Percentiles rank a stretch among this genome's conserved stretches.
Conservation (phyloP, 2,888 invertebrate species). For the Drosophila fulvimacula region DNA sequence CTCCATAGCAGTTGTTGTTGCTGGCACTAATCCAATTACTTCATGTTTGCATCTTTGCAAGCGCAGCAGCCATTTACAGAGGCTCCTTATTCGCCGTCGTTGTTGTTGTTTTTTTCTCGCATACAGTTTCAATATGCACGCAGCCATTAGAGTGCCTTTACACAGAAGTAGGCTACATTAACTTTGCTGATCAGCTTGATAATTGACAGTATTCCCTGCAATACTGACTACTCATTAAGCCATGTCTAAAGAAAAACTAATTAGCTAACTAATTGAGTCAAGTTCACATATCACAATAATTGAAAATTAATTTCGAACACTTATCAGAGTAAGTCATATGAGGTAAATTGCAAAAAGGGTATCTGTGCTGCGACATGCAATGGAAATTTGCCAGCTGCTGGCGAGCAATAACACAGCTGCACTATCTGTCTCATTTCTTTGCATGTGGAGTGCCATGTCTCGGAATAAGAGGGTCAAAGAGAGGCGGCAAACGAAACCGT, state of each 20-base stretch:
- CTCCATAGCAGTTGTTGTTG: background rate
- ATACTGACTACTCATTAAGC: background rate
- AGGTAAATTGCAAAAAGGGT: background rate
- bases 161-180: background rate
- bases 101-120: background rate
- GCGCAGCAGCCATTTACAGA: background rate
- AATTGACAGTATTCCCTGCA: background rate
- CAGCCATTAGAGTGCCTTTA: background rate
- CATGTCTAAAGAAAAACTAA: background rate
- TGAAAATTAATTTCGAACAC: background rate
- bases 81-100: background rate
- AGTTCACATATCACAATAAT: background rate
- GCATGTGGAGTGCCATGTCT: background rate
- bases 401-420: background rate
- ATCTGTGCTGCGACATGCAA: background rate
- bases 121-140: background rate
- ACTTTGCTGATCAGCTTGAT: background rate
- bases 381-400: background rate
- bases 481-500: background rate
- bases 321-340: too few relatives aligned
- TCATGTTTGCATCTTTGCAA: background rate
- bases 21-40: background rate
- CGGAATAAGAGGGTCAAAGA: slow-evolving; percentile 6
- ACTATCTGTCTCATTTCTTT: slow-evolving; percentile 5
- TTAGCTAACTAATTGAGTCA: background rate